Percentiles rank a stretch among this genome's conserved stretches.
phyloP scores from a whole-genome alignment of 92 coral and sea anemone genomes.

The Micromussa lordhowensis region DNA sequence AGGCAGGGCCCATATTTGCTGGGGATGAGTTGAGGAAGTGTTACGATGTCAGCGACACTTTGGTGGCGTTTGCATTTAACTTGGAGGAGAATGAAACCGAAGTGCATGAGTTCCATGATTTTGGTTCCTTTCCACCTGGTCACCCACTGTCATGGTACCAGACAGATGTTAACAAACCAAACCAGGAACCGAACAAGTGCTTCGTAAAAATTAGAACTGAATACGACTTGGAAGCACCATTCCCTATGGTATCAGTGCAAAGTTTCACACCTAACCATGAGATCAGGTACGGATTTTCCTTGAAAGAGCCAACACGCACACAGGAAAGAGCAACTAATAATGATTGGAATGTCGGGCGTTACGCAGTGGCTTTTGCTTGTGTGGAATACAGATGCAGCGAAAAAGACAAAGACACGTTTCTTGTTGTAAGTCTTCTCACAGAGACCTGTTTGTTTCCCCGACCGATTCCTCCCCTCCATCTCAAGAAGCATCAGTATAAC shows the following conservation, averaged over 20 bases:
- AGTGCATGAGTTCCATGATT: neutral
- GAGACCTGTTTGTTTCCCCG: neutral
- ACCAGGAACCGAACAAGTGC: conserved; percentile 15
- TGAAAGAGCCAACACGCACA: neutral
- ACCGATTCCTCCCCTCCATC: neutral
- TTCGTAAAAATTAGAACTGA: neutral
- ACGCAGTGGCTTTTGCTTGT: neutral
- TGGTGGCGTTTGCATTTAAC: conserved; percentile 16
- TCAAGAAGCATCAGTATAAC: neutral
- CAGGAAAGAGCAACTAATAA: neutral
- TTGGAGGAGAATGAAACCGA: neutral
- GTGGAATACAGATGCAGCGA: neutral
- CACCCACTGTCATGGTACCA: conserved; percentile 35
- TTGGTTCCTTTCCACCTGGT: conserved; percentile 11
- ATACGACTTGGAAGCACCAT: no score
- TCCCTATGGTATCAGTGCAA: neutral
- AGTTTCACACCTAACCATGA: neutral
- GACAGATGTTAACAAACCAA: neutral
- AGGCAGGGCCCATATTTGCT: conserved; percentile 20
- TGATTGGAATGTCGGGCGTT: rapidly evolving
- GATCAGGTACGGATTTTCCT: conserved; percentile 14
- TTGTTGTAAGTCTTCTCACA: neutral
- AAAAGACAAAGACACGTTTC: neutral
- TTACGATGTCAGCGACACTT: neutral
- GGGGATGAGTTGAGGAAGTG: neutral